These are phyloP conservation scores for Stomatorhinus ivindoensis DNA, from an alignment of 2,113 vertebrate genomes.

Conservation along the genomic window DNA sequence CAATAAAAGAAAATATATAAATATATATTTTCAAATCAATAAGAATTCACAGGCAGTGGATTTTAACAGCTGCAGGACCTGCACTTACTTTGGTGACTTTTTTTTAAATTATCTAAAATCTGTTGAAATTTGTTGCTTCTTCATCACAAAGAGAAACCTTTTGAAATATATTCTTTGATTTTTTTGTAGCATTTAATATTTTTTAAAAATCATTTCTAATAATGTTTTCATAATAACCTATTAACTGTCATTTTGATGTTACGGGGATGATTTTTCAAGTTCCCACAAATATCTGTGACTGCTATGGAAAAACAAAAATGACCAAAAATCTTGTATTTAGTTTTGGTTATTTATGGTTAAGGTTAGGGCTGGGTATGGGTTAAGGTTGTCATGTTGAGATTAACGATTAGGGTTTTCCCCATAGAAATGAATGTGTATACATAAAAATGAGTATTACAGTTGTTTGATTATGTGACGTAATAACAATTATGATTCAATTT, in stretches of 20 bases:
- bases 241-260: not conserved
- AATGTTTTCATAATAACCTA: not conserved
- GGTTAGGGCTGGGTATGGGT: too few species aligned
- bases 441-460: not conserved
- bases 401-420: too few species aligned
- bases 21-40: not conserved
- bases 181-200: not conserved
- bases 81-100: not conserved
- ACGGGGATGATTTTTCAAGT: too few species aligned
- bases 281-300: too few species aligned
- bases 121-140: not conserved
- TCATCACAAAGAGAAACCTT: not conserved
- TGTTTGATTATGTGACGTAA: not conserved
- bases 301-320: too few species aligned
- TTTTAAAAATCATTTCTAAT: not conserved
- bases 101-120: not conserved
- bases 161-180: not conserved
- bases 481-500: not conserved
- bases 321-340: too few species aligned
- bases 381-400: too few species aligned
- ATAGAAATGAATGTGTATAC: not conserved
- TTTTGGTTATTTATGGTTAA: too few species aligned
- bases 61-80: not conserved
- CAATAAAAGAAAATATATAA: not conserved
- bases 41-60: not conserved